Percentiles rank a stretch among this genome's conserved stretches.
Conservation (phyloP, 2,797 vertebrate species). For the Pangasius krempfi region DNA sequence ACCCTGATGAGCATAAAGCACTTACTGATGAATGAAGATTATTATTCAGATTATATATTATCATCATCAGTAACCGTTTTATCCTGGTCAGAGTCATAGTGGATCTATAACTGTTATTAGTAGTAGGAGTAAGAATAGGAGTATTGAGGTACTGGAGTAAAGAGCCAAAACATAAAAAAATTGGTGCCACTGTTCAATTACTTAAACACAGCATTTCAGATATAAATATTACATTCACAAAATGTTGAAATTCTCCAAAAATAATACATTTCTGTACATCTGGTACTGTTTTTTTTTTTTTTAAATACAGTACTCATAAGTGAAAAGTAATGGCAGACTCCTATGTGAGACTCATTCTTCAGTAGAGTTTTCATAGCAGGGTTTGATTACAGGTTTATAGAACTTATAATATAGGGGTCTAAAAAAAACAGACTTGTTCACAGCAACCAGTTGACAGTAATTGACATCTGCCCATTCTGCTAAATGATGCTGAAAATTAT, state of each 20-base stretch:
- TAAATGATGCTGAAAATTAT: conserved; percentile 56
- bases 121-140: neutral
- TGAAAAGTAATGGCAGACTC: conserved; percentile 14
- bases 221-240: neutral
- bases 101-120: neutral
- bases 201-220: neutral
- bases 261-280: neutral
- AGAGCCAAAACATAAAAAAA: neutral
- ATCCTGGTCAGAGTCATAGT: neutral
- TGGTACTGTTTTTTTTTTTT: neutral
- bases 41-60: too few species aligned
- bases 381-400: conserved; percentile 52
- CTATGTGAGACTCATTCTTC: conserved; percentile 1
- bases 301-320: neutral
- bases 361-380: conserved; percentile 25
- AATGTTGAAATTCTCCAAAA: neutral
- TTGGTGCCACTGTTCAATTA: neutral
- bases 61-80: neutral
- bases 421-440: conserved; percentile 44
- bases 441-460: conserved; percentile 52
- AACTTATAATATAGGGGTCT: conserved; percentile 41
- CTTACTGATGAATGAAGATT: neutral
- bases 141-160: neutral
- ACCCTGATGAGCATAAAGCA: neutral
- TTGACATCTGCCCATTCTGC: conserved; percentile 56